Conservation (phyloP, 2,888 invertebrate genomes). For the Rhyacophila evoluta region DNA sequence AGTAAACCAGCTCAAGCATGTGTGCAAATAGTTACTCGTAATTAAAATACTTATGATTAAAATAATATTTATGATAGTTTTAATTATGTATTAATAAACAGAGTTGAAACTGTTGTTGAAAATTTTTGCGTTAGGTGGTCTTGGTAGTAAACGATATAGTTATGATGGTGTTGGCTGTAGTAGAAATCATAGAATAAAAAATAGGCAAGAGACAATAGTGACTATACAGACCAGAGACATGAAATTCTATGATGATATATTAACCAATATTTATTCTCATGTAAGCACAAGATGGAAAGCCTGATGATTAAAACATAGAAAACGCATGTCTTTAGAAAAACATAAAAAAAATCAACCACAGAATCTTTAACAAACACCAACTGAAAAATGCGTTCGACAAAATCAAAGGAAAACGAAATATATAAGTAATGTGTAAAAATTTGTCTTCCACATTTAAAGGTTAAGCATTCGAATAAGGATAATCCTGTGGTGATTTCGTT, state of each 20-base stretch:
- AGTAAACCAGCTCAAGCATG: too few relatives aligned
- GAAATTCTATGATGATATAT: slow-evolving; percentile 1
- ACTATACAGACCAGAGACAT: too few relatives aligned
- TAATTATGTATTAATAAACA: too few relatives aligned
- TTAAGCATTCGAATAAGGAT: slow-evolving; percentile 6
- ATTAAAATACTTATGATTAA: too few relatives aligned
- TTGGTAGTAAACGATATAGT: too few relatives aligned
- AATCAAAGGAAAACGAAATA: slow-evolving; percentile 17
- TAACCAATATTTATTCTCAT: not conserved
- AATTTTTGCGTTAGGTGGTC: too few relatives aligned
- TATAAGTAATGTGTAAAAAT: slow-evolving; percentile 31
- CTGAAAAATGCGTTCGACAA: not conserved
- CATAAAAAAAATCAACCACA: not conserved
- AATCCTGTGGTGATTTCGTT: not conserved
- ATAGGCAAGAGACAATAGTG: too few relatives aligned
- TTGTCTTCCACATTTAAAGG: slow-evolving; percentile 20
- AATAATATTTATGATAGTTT: too few relatives aligned
- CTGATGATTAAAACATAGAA: not conserved
- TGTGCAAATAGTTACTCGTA: too few relatives aligned
- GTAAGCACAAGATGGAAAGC: not conserved
- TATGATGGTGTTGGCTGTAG: too few relatives aligned
- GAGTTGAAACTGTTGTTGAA: too few relatives aligned
- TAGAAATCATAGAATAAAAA: too few relatives aligned
- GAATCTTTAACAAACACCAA: not conserved
- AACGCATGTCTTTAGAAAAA: not conserved